phyloP scores from a whole-genome alignment of 2,113 vertebrate species.

The Chamaetylas fuelleborni region DNA sequence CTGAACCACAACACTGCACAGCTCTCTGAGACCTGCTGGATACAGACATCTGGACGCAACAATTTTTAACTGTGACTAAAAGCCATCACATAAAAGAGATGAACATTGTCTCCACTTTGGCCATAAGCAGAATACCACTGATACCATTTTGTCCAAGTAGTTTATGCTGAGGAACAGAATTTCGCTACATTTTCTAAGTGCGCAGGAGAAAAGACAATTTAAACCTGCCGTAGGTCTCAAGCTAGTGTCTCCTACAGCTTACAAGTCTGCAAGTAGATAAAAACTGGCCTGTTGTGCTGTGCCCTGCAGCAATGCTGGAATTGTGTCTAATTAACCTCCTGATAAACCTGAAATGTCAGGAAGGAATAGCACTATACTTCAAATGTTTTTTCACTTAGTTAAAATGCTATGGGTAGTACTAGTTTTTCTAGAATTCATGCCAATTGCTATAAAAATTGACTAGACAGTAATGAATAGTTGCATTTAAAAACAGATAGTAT shows the following conservation, averaged over 20 bases:
- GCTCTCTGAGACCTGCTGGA: neutral
- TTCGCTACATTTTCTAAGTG: constrained; percentile 15
- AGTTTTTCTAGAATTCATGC: constrained; percentile 24
- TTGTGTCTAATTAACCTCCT: constrained; percentile 70
- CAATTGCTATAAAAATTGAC: constrained; percentile 22
- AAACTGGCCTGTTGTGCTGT: constrained; percentile 40
- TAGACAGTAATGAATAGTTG: neutral
- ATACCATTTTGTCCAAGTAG: constrained; percentile 47
- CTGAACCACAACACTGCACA: neutral
- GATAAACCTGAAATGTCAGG: constrained; percentile 65
- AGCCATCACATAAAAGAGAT: neutral
- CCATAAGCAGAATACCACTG: constrained; percentile 24
- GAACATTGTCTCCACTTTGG: constrained; percentile 21
- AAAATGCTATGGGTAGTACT: neutral
- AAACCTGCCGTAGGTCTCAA: constrained; percentile 43
- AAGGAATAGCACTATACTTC: constrained; percentile 33
- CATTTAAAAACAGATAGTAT: neutral
- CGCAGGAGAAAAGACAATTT: constrained; percentile 32
- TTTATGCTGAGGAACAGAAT: constrained; percentile 21
- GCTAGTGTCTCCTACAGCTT: constrained; percentile 55
- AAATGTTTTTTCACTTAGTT: neutral
- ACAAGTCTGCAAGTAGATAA: constrained; percentile 23
- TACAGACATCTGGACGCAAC: neutral
- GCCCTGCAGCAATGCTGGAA: constrained; percentile 38
- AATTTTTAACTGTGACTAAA: constrained; percentile 17